phyloP scores from a whole-genome alignment of 2,797 vertebrate species.

The Pangasius larnaudii region DNA sequence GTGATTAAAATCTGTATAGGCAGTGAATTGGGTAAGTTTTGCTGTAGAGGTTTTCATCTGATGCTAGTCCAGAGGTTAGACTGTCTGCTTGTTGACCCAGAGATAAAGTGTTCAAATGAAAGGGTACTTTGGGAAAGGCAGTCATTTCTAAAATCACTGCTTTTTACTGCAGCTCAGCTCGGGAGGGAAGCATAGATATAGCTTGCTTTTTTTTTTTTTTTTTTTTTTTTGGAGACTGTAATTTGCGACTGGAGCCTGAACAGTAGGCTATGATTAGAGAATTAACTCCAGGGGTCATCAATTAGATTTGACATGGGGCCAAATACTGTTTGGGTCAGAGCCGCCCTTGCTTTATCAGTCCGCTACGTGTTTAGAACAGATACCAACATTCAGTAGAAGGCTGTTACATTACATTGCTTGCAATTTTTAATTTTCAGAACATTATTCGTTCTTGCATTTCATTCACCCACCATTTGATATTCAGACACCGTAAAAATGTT shows the following conservation, averaged over 20 bases:
- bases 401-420: not conserved
- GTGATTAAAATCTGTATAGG: not conserved
- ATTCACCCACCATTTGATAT: not conserved
- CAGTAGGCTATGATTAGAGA: slow-evolving; percentile 35
- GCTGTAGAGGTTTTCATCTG: slow-evolving; percentile 3
- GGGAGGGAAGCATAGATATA: not conserved
- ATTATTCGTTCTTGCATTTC: not conserved
- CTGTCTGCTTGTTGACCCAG: slow-evolving; percentile 20
- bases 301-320: slow-evolving; percentile 8
- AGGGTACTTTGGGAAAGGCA: slow-evolving; percentile 22
- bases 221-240: slow-evolving; percentile 7
- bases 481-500: not conserved
- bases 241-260: slow-evolving; percentile 27
- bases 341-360: not conserved
- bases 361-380: not conserved
- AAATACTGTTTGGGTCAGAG: not conserved
- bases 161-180: slow-evolving; percentile 12
- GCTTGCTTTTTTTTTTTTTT: not conserved
- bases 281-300: slow-evolving; percentile 25
- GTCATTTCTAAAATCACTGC: slow-evolving; percentile 37
- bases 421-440: not conserved
- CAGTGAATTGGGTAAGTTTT: not conserved
- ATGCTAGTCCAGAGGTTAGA: slow-evolving; percentile 8
- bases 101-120: slow-evolving; percentile 28
- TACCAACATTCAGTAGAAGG: not conserved